These are phyloP conservation scores for Drosophila ficusphila DNA, from an alignment of 1,140 invertebrate genomes.

Conservation along the genomic window DNA sequence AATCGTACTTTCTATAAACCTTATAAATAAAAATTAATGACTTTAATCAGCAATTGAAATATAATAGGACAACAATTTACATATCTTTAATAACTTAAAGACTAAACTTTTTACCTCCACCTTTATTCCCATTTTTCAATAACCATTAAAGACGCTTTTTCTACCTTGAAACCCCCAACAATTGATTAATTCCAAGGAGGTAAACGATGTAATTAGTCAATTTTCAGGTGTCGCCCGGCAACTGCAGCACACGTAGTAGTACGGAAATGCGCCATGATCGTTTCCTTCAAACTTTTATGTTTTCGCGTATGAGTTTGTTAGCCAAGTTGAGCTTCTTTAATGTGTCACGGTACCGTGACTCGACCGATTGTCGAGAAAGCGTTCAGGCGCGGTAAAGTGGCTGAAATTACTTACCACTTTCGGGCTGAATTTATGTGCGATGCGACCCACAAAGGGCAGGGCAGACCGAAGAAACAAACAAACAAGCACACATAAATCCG, in stretches of 20 bases:
- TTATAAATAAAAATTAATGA: too few relatives aligned
- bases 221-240: slow-evolving; percentile 6
- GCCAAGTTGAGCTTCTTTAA: slow-evolving; percentile 32
- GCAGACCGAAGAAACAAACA: slow-evolving; percentile 23
- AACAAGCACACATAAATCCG: slow-evolving; percentile 19
- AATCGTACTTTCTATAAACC: too few relatives aligned
- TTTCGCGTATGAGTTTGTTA: not conserved
- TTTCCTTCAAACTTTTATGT: not conserved
- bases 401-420: slow-evolving; percentile 25
- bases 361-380: slow-evolving; percentile 43
- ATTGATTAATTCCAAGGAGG: not conserved
- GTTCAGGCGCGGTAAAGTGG: slow-evolving; percentile 22
- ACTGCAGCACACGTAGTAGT: not conserved
- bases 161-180: not conserved
- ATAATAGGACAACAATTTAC: too few relatives aligned
- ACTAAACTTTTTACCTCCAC: too few relatives aligned
- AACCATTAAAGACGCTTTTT: not conserved
- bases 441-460: slow-evolving; percentile 42
- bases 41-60: too few relatives aligned
- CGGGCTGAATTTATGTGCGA: slow-evolving; percentile 35
- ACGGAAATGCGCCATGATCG: slow-evolving; percentile 16
- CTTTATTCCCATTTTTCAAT: not conserved
- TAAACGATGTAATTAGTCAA: slow-evolving; percentile 1
- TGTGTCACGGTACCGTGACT: slow-evolving; percentile 54
- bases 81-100: too few relatives aligned